A percentile compares a stretch with the other conserved stretches of the same genome.
Evolutionary conservation across 2,797 vertebrate species (phyloP).

Genomic region (Sylvia borin): DNA sequence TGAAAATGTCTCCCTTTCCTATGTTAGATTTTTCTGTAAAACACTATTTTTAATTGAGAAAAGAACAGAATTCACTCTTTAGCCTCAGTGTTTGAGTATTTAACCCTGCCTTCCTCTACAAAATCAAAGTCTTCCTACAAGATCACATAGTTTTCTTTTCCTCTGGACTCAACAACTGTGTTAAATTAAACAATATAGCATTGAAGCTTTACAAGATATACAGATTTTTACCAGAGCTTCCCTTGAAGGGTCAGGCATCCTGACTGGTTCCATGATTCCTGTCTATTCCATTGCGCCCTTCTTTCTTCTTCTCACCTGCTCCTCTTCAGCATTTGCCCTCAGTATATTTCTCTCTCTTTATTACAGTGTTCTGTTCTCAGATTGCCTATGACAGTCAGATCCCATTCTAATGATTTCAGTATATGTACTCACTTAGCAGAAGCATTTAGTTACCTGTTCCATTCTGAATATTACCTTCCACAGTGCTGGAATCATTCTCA

Average conservation of each 20-base stretch:
- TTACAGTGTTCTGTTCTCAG: not conserved
- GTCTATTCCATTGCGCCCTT: rapidly evolving
- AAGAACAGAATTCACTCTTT: not conserved
- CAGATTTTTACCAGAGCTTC: not conserved
- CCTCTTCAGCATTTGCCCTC: not conserved
- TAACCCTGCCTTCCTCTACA: not conserved
- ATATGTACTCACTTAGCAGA: not conserved
- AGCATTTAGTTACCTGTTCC: not conserved
- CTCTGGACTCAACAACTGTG: not conserved
- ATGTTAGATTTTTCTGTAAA: not conserved
- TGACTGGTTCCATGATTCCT: not conserved
- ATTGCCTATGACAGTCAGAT: not conserved
- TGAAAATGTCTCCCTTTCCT: not conserved
- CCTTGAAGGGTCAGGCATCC: not conserved
- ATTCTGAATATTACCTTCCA: not conserved
- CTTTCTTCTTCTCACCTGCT: not conserved
- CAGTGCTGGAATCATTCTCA: not conserved
- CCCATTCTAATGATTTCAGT: not conserved
- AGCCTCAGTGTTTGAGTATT: not conserved
- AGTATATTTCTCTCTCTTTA: not conserved
- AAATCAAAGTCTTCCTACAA: not conserved
- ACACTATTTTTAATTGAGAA: not conserved
- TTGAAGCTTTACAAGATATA: not conserved
- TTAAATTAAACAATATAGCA: not conserved
- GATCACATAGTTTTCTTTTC: not conserved